Base-by-base conservation (phyloP, 2,888 invertebrate genomes). In the Plutella xylostella region DNA sequence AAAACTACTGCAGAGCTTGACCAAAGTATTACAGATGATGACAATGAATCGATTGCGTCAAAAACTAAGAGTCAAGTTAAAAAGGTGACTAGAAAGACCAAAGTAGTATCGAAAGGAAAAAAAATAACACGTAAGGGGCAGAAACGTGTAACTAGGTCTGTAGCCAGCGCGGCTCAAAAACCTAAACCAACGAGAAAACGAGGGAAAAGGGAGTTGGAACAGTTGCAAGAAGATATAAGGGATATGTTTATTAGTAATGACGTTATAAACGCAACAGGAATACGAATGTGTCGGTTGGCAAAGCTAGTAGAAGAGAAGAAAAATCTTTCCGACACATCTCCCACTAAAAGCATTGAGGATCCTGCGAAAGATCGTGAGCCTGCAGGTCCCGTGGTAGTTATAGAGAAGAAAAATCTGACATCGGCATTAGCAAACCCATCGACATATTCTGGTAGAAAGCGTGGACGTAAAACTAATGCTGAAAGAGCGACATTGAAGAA, bases 221-320 rank as follows among this genome's bases (percentile, higher is more conserved):
- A 85, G 63, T 71, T 91, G 2, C 90, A 90, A 53, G 88, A 89
- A 50, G 90, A 91, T 53, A 87, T 91, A 34, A 86, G 88, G 54
- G 90, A 90, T 57, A 90, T 90, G 87, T 89, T 89, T 57, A 87
- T 89, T 44, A 83, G 86, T 51, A 86, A 89, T 51, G 89, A 87
- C 22, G 86, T 90, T 41, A 55, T 79, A 44, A 75, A 87, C 43
- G 85, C 88, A 12, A 87, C 87, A 2, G 90, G 90, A 11, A 85
- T 88, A 57, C 73, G 91, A 51, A 87, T 87, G 80, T 90, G 90
- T 60, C 85, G 88, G 40, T 60, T 88, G 45, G 77, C 87, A 22
- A 88, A 86, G 66, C 71, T 87, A 48, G 70, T 67, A 11, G 73
- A 74, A 20, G 72, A 68, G 51, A 50, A 31, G 46, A 18, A 7